A percentile compares a stretch with the other conserved stretches of the same genome.
phyloP scores from a whole-genome alignment of 2,113 vertebrate species.

The Laterallus jamaicensis region DNA sequence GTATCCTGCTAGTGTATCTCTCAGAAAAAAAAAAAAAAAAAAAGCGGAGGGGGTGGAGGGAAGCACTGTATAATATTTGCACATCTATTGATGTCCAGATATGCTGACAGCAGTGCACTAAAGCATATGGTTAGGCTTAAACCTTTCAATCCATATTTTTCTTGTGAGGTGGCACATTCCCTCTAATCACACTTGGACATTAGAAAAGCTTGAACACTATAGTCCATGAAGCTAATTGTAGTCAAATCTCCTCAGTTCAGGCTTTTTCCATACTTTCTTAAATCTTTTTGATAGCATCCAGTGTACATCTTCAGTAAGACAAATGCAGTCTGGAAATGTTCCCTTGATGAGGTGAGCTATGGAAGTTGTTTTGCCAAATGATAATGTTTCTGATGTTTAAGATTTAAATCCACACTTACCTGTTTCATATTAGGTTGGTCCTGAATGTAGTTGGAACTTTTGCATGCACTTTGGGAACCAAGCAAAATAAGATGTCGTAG shows the following conservation, averaged over 20 bases:
- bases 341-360: background rate
- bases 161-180: background rate
- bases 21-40: background rate
- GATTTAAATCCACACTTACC: background rate
- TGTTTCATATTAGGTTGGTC: background rate
- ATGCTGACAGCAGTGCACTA: background rate
- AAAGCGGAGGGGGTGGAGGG: no score
- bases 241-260: background rate
- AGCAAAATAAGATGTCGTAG: background rate
- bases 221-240: background rate
- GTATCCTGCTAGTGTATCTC: background rate
- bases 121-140: background rate
- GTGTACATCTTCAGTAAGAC: background rate
- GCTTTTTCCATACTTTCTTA: background rate
- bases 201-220: background rate
- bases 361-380: background rate
- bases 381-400: background rate
- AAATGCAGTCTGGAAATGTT: background rate
- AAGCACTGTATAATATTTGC: background rate
- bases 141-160: background rate
- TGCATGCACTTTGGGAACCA: background rate
- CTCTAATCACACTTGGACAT: background rate
- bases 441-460: background rate
- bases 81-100: background rate
- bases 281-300: background rate